Evolutionary conservation across 2,113 vertebrate genomes (phyloP).

Genomic region (Silurus glanis): DNA sequence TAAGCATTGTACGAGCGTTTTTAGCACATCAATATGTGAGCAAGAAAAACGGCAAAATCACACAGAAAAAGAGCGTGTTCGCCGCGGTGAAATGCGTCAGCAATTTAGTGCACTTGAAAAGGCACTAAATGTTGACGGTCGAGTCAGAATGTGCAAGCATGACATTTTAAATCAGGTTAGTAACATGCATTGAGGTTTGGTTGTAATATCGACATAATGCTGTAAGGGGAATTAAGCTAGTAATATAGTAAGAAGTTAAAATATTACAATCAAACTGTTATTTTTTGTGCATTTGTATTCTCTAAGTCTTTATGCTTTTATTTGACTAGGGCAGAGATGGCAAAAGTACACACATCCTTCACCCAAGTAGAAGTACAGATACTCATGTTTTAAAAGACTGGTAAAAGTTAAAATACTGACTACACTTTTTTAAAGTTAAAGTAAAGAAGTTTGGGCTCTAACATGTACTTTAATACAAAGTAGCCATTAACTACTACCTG

Average conservation of each 20-base stretch:
- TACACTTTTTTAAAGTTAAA: too few species aligned
- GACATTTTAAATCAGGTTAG: constrained; percentile 43
- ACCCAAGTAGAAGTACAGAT: too few species aligned
- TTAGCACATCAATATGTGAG: not conserved
- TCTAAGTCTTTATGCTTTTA: not conserved
- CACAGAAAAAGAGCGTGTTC: not conserved
- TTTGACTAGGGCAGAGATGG: not conserved
- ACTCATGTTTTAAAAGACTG: too few species aligned
- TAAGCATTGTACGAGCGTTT: not conserved
- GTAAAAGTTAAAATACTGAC: too few species aligned
- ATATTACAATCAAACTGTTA: not conserved
- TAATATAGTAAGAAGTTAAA: not conserved
- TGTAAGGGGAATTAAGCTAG: not conserved
- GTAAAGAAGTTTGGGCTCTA: too few species aligned
- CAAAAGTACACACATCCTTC: too few species aligned
- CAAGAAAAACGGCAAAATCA: not conserved
- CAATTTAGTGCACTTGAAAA: constrained; percentile 9
- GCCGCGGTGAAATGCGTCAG: not conserved
- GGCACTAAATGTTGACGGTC: constrained; percentile 3
- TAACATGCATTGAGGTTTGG: not conserved
- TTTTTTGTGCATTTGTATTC: not conserved
- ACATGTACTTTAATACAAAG: too few species aligned
- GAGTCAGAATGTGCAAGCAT: not conserved
- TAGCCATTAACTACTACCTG: too few species aligned
- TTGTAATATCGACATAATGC: not conserved